Evolutionary conservation across 2,888 invertebrate species (phyloP), one percentile per base, ranked within the genome.

Genomic region (Ecliptopera silaceata): DNA sequence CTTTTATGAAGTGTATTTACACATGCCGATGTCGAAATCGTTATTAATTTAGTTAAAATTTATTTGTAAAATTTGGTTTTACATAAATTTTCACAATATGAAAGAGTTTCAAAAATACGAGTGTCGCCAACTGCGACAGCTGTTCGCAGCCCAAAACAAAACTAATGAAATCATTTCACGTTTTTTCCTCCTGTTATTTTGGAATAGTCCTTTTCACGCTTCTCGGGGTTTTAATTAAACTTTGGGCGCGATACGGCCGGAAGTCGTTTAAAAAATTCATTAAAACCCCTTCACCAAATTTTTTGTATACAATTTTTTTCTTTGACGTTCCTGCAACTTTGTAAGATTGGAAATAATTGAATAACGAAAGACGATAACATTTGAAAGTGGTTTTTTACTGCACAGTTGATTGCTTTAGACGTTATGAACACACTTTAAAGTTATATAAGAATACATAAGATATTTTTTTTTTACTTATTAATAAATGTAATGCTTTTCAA

Each of bases 191-290:
- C 71, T 74, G 77, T 78, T 82, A 80, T 84, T 82, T 78, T 71
- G 74, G 73, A 72, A 78, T 76, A 72, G 79, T 78, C 78, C 68
- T 81, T 82, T 76, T 77, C 77, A 74, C 77, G 79, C 72, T 72
- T 68, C 73, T 73, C 71, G 76, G 75, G 74, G 63, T 82, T 85
- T 85, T 85, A 85, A 85, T 85, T 85, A 85, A 85, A 85, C 74
- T 82, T 82, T 81, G 74, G 75, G 71, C 68, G 65, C 67, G 72
- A 77, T 77, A 77, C 75, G 65, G 59, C 63, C 71, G 69, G 69
- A 68, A 59, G 70, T 69, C 75, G 70, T 74, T 82, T 81, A 74
- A 82, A 83, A 85, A 84, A 83, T 81, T 82, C 77, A 84, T 83
- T 83, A 75, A 76, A 80, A 73, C 75, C 77, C 60, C 70, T 80